Evolutionary conservation across 2,113 vertebrate species (phyloP).

Genomic region (Aleadryas rufinucha): DNA sequence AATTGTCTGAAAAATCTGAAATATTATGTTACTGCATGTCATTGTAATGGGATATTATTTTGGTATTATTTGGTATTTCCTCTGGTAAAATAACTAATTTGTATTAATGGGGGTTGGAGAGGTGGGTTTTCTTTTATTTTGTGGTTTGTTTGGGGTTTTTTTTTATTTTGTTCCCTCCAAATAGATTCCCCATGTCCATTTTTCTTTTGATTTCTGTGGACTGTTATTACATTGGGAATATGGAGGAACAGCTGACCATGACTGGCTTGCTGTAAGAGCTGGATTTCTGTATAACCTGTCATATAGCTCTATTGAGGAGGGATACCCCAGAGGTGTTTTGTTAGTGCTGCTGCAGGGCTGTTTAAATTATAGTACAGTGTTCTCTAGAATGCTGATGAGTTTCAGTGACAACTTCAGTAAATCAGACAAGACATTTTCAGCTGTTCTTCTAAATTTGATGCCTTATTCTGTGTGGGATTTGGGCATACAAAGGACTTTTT

Average conservation of each 20-base stretch:
- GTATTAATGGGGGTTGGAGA: neutral
- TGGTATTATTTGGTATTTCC: neutral
- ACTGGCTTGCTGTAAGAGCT: neutral
- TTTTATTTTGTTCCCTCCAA: neutral
- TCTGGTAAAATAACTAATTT: neutral
- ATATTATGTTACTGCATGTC: neutral
- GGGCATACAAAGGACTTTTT: neutral
- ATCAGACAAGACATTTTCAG: neutral
- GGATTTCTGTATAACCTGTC: neutral
- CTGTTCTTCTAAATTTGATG: neutral
- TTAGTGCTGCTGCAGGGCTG: neutral
- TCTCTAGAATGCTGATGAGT: neutral
- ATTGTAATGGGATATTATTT: neutral
- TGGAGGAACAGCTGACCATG: neutral
- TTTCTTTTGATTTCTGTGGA: neutral
- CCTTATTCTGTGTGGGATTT: neutral
- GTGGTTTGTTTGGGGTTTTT: rapidly evolving
- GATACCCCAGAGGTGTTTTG: neutral
- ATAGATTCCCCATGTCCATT: neutral
- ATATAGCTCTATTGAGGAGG: neutral
- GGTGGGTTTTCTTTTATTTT: neutral
- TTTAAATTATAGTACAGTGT: neutral
- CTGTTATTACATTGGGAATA: neutral
- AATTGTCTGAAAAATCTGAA: neutral
- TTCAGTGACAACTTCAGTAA: neutral